Conservation (phyloP, 2,797 vertebrate genomes). For the Cryptoprocta ferox region DNA sequence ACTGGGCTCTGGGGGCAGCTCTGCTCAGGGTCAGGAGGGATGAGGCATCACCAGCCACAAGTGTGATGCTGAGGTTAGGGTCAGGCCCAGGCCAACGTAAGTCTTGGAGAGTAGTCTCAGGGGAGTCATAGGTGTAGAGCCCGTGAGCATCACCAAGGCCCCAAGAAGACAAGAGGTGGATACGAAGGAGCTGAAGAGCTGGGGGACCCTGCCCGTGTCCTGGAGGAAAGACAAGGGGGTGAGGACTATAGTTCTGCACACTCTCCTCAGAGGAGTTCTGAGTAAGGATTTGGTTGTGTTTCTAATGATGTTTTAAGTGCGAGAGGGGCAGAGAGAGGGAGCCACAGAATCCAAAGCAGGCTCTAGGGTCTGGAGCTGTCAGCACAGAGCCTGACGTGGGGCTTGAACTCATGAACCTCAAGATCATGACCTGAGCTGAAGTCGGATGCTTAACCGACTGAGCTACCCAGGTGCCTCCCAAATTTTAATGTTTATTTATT, state of each 20-base stretch:
- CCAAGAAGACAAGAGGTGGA: background rate
- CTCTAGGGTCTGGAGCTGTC: too few relatives aligned
- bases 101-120: background rate
- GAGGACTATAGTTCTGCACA: accelerated
- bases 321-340: too few relatives aligned
- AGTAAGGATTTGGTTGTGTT: background rate
- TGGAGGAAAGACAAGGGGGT: background rate
- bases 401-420: too few relatives aligned
- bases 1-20: background rate
- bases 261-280: background rate
- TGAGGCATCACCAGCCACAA: too few relatives aligned
- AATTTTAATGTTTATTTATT: too few relatives aligned
- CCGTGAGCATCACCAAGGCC: background rate
- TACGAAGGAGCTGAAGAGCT: background rate
- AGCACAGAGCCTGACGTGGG: too few relatives aligned
- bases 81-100: background rate
- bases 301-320: background rate
- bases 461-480: too few relatives aligned
- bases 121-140: background rate
- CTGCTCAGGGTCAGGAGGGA: background rate
- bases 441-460: too few relatives aligned
- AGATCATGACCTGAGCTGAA: too few relatives aligned
- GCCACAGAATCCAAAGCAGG: too few relatives aligned
- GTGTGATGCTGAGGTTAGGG: background rate
- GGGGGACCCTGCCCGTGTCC: background rate